A percentile compares a stretch with the other conserved stretches of the same genome.
Evolutionary conservation across 2,797 vertebrate genomes (phyloP).

Genomic region (Urophycis tenuis): DNA sequence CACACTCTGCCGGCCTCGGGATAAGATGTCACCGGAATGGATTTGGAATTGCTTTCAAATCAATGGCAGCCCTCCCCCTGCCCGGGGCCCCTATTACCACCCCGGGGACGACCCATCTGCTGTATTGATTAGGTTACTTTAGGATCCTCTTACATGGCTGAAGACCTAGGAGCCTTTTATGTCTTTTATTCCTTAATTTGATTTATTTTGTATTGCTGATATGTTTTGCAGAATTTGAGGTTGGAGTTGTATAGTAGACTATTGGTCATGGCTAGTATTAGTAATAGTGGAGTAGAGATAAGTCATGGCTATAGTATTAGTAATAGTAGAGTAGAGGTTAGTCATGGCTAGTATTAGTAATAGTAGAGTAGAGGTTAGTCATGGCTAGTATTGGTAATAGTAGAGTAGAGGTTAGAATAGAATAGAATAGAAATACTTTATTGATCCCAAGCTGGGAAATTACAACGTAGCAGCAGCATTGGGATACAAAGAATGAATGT

Average conservation of each 20-base stretch:
- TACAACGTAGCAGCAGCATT: no score
- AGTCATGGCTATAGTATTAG: no score
- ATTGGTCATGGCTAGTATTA: no score
- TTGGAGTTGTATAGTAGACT: neutral
- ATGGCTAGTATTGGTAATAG: no score
- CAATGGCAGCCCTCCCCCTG: conserved; percentile 56
- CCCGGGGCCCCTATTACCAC: conserved; percentile 62
- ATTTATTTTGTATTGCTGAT: neutral
- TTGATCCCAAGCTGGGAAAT: no score
- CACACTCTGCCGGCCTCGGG: neutral
- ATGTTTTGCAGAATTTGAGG: neutral
- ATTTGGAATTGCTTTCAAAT: conserved; percentile 61
- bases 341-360: no score
- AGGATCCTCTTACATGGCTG: conserved; percentile 44
- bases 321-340: no score
- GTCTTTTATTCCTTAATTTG: neutral
- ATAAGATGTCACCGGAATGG: conserved; percentile 44
- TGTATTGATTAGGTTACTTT: conserved; percentile 60
- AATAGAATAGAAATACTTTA: no score
- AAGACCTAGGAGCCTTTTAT: conserved; percentile 26
- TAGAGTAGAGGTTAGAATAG: no score
- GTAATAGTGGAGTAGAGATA: no score
- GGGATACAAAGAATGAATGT: no score
- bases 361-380: no score
- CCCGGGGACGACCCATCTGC: conserved; percentile 47